Evolutionary conservation across 2,113 vertebrate species (phyloP).

Genomic region (Orientallactaga bullata): DNA sequence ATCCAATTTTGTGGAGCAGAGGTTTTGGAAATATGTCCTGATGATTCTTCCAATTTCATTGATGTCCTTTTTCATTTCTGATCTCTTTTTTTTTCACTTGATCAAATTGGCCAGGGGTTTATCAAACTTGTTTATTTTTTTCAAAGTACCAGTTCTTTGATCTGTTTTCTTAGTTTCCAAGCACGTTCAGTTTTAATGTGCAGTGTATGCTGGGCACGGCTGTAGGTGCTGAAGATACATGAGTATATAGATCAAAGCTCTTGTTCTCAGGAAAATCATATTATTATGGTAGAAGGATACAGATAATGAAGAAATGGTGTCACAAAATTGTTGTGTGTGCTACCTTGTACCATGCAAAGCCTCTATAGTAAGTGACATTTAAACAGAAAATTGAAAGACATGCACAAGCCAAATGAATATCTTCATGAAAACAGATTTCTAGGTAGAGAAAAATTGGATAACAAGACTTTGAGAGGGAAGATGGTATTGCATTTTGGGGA

Average conservation of each 20-base stretch:
- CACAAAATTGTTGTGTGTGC: neutral
- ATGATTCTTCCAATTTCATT: too few species aligned
- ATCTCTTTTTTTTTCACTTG: too few species aligned
- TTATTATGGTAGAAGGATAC: neutral
- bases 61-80: too few species aligned
- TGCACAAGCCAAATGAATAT: neutral
- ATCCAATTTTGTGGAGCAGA: too few species aligned
- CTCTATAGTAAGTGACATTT: neutral
- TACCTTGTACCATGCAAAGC: neutral
- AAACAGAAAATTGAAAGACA: conserved; percentile 16
- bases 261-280: neutral
- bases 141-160: too few species aligned
- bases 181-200: neutral
- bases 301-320: neutral
- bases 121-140: too few species aligned
- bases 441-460: neutral
- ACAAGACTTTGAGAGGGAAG: neutral
- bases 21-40: too few species aligned
- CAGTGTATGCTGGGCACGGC: neutral
- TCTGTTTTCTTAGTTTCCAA: too few species aligned
- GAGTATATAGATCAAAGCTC: neutral
- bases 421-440: neutral
- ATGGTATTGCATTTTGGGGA: neutral
- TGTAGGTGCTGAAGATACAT: neutral
- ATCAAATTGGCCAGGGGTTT: too few species aligned